Conservation (phyloP, 2,113 vertebrate genomes). For the Oriolus oriolus region DNA sequence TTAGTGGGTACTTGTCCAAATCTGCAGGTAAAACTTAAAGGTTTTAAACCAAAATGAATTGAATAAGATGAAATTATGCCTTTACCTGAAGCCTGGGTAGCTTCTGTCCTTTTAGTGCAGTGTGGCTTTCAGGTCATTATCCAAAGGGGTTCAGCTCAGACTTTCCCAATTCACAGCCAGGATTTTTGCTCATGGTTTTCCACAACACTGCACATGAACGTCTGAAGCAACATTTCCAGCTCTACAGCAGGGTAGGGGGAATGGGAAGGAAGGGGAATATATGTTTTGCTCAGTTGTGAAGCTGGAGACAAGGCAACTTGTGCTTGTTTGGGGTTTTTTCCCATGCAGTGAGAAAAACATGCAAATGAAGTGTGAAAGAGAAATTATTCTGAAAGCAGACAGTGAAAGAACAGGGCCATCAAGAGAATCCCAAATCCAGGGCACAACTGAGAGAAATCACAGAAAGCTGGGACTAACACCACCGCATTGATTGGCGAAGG, state of each 20-base stretch:
- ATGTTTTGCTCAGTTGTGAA: not conserved
- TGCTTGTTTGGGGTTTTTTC: slow-evolving; percentile 1
- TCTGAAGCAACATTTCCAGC: not conserved
- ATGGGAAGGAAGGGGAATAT: not conserved
- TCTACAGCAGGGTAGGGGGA: not conserved
- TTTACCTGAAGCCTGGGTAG: not conserved
- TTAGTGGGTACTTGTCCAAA: not conserved
- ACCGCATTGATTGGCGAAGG: not conserved
- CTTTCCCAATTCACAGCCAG: not conserved
- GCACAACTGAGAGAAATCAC: not conserved
- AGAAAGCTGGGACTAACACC: not conserved
- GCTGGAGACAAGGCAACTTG: slow-evolving; percentile 23
- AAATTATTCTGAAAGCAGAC: slow-evolving; percentile 48
- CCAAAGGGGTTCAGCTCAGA: not conserved
- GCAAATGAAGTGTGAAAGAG: slow-evolving; percentile 54
- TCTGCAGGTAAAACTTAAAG: not conserved
- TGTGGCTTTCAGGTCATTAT: not conserved
- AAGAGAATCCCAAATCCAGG: slow-evolving; percentile 41
- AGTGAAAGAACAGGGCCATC: slow-evolving; percentile 23
- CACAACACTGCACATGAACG: fast-evolving
- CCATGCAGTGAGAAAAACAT: slow-evolving; percentile 22
- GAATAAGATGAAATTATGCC: not conserved
- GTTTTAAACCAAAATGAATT: not conserved
- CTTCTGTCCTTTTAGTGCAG: not conserved
- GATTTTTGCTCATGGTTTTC: not conserved